Base-by-base conservation (phyloP, 2,888 invertebrate genomes). In the Gonocerus acuteangulatus region DNA sequence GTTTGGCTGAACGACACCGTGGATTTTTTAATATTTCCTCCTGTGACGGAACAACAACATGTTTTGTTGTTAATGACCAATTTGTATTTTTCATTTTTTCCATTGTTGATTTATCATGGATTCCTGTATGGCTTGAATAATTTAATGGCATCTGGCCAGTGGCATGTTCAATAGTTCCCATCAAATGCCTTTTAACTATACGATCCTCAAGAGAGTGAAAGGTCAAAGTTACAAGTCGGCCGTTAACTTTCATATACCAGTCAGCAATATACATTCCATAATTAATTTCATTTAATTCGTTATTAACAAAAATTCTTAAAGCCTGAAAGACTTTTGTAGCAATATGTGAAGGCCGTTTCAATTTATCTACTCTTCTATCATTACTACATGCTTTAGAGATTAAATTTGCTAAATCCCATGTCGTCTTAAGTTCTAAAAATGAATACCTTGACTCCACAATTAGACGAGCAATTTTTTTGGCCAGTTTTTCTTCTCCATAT, bases 271-370 rank as follows among this genome's bases (percentile, higher is more conserved):
- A 73, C 74, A 96, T 82, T 0, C 84, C 95, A 73, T 88, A 89
- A 76, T 95, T 90, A 1, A 96, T 81, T 78, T 96, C 95, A 73
- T 96, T 96, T 1, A 96, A 76, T 77, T 96, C 96, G 73, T 96
- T 90, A 72, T 96, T 96, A 0, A 96, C 90, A 75, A 96, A 95
- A 70, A 96, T 95, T 63, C 96, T 79, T 64, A 96, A 74, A 0
- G 95, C 95, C 78, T 94, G 86, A 76, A 96, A 96, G 0, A 91
- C 85, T 78, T 92, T 94, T 0, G 94, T 95, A 0, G 95, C 95
- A 63, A 82, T 81, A 70, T 95, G 93, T 2, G 86, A 76, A 1
- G 80, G 82, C 64, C 91, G 78, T 61, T 86, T 83, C 7, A 94
- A 71, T 73, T 85, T 86, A 72, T 95, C 93, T 18, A 79, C 70